Evolutionary conservation across 2,113 vertebrate species (phyloP).

Genomic region (Muntiacus reevesi): DNA sequence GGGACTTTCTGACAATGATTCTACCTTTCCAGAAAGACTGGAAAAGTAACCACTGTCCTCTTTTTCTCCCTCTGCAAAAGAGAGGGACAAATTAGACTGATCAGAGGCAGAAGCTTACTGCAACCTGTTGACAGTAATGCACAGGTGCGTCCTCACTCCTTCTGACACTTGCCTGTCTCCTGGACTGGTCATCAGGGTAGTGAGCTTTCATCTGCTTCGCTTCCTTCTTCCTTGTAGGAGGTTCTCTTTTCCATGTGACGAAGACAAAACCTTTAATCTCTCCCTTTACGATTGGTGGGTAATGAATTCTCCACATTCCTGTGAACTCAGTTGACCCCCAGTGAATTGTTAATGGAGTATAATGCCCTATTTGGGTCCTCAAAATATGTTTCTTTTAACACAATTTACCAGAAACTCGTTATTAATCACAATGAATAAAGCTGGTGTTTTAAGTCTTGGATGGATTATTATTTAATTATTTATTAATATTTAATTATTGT

Average conservation of each 20-base stretch:
- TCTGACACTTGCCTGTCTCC: neutral
- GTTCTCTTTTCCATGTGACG: neutral
- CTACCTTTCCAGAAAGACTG: neutral
- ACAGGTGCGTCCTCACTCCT: neutral
- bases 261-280: neutral
- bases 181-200: neutral
- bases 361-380: neutral
- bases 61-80: neutral
- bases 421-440: neutral
- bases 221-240: neutral
- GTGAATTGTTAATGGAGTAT: neutral
- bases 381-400: neutral
- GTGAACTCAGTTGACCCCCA: neutral
- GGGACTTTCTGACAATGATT: neutral
- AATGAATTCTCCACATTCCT: neutral
- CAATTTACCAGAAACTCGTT: neutral
- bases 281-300: neutral
- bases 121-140: neutral
- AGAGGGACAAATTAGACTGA: neutral
- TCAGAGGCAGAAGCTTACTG: neutral
- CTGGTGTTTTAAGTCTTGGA: neutral
- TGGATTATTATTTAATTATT: neutral
- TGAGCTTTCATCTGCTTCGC: neutral
- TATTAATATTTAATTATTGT: neutral
- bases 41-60: neutral